phyloP scores from a whole-genome alignment of 2,888 invertebrate species.

The Drosophila rellima region DNA sequence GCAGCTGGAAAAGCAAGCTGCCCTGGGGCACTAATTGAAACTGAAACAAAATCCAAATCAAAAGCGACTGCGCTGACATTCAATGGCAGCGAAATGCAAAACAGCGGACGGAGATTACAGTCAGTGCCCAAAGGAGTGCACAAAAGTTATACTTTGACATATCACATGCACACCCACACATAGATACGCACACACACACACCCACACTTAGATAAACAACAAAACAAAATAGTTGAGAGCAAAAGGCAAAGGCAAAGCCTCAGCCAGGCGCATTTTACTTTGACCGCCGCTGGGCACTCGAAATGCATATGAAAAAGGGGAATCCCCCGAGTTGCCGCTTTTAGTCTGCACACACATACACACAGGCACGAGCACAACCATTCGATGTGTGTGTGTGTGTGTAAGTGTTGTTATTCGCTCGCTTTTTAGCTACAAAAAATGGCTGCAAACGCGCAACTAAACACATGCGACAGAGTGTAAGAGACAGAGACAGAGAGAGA shows the following conservation, averaged over 20 bases:
- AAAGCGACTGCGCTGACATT: constrained; percentile 60
- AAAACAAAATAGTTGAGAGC: constrained; percentile 58
- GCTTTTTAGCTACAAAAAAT: constrained; percentile 68
- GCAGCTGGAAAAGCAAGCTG: constrained; percentile 14
- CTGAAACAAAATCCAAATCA: constrained; percentile 61
- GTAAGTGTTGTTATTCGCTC: constrained; percentile 45
- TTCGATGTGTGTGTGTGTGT: constrained; percentile 20
- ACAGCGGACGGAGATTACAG: constrained; percentile 75
- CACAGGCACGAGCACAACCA: constrained; percentile 25
- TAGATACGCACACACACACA: constrained; percentile 22
- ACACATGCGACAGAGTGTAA: constrained; percentile 46
- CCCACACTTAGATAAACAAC: constrained; percentile 12
- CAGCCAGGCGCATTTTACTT: constrained; percentile 60
- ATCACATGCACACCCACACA: constrained; percentile 47
- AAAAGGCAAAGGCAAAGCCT: constrained; percentile 54
- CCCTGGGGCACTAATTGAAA: constrained; percentile 37
- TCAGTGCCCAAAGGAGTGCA: constrained; percentile 67
- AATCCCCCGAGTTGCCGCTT: constrained; percentile 37
- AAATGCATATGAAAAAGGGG: constrained; percentile 64
- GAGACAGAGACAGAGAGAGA: not conserved
- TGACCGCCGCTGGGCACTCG: constrained; percentile 74
- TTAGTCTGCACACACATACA: constrained; percentile 6
- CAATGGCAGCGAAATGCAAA: constrained; percentile 68
- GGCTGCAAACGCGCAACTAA: constrained; percentile 72
- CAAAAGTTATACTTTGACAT: constrained; percentile 76